These are phyloP conservation scores for Caenorhabditis uteleia DNA, from an alignment of 2,888 invertebrate genomes.

Conservation along the genomic window DNA sequence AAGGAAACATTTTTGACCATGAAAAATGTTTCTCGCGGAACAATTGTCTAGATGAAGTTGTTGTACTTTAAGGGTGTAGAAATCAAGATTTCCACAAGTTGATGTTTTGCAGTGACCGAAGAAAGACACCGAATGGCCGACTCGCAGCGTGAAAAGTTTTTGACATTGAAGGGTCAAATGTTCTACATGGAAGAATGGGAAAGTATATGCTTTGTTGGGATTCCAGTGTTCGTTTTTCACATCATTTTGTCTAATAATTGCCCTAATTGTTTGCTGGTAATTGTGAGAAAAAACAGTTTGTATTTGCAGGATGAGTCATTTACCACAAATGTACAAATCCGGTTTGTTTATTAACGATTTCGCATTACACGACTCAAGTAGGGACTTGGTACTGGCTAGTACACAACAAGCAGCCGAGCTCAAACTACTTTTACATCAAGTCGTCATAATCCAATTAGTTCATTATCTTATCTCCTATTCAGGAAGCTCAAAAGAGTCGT, in stretches of 20 bases:
- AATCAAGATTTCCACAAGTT: background rate
- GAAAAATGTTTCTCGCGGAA: constrained; percentile 9
- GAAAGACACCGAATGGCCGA: constrained; percentile 74
- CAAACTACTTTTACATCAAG: constrained; percentile 86
- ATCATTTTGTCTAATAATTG: no score
- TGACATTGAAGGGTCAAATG: constrained; percentile 92
- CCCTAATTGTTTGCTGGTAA: background rate
- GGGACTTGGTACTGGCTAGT: constrained; percentile 92
- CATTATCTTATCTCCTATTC: constrained; percentile 68
- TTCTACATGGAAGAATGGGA: constrained; percentile 98
- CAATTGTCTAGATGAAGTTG: constrained; percentile 2
- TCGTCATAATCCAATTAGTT: constrained; percentile 33
- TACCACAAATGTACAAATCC: constrained; percentile 88
- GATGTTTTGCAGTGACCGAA: constrained; percentile 71
- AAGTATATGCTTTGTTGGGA: constrained; percentile 94
- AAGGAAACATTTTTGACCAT: background rate
- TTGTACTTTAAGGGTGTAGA: constrained; percentile 4
- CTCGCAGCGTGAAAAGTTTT: constrained; percentile 61
- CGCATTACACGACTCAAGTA: constrained; percentile 98
- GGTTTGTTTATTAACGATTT: constrained; percentile 96
- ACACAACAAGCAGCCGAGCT: constrained; percentile 96
- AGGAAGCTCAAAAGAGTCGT: constrained; percentile 94
- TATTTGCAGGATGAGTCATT: constrained; percentile 80
- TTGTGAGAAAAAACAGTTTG: background rate
- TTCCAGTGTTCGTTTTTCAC: constrained; percentile 76